Conservation (phyloP, 2,113 vertebrate species). For the Isichthys henryi region DNA sequence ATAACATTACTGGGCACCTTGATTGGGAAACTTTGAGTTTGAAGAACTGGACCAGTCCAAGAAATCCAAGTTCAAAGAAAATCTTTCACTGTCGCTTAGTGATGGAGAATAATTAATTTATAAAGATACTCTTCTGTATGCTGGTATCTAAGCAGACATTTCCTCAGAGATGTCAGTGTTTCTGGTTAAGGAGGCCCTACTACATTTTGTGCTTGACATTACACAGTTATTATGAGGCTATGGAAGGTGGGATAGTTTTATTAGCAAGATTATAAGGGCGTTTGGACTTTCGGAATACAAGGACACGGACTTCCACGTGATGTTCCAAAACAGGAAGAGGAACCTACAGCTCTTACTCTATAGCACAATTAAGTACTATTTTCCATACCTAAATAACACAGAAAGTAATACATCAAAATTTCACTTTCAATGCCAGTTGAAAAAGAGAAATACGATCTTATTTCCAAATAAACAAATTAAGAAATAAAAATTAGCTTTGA, state of each 20-base stretch:
- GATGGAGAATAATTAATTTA: background rate
- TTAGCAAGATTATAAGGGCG: background rate
- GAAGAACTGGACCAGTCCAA: background rate
- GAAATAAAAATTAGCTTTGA: background rate
- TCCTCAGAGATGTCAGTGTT: background rate
- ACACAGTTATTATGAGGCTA: background rate
- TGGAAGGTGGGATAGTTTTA: background rate
- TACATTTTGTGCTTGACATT: background rate
- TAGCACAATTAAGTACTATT: background rate
- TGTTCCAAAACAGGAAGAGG: background rate
- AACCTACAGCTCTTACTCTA: background rate
- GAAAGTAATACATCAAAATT: background rate
- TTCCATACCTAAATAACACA: background rate
- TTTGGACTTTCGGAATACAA: background rate
- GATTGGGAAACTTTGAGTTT: background rate
- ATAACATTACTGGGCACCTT: background rate
- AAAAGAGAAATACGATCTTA: background rate
- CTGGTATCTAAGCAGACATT: background rate
- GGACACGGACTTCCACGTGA: background rate
- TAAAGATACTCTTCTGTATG: background rate
- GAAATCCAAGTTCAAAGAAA: background rate
- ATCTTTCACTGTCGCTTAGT: background rate
- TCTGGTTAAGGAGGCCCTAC: background rate
- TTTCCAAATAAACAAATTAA: background rate
- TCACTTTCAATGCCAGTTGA: background rate